Evolutionary conservation across 2,113 vertebrate genomes (phyloP).

Genomic region (Formicarius rufipectus): DNA sequence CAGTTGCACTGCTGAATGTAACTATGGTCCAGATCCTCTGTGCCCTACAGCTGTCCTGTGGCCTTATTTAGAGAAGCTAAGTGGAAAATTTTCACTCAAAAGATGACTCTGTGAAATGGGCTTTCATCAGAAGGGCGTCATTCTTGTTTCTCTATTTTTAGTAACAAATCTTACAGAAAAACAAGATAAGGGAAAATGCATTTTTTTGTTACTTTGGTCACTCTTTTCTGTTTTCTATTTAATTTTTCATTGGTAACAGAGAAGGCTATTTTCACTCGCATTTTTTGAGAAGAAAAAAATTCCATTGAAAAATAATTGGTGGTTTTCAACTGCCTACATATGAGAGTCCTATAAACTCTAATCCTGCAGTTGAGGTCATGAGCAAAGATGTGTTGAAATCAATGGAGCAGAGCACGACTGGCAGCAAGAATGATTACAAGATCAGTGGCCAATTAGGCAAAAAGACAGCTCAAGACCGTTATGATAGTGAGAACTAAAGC

Average conservation of each 20-base stretch:
- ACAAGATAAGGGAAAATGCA: not conserved
- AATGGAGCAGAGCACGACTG: not conserved
- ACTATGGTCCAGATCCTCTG: not conserved
- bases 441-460: slow-evolving; percentile 53
- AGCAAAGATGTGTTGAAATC: slow-evolving; percentile 16
- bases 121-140: not conserved
- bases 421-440: slow-evolving; percentile 20
- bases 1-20: not conserved
- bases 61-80: not conserved
- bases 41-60: not conserved
- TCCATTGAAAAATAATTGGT: slow-evolving; percentile 27
- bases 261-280: not conserved
- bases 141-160: not conserved
- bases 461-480: slow-evolving; percentile 20
- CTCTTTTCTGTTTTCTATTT: not conserved
- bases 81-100: not conserved
- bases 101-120: not conserved
- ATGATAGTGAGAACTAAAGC: not conserved
- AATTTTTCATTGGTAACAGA: not conserved
- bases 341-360: not conserved
- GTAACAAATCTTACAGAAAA: not conserved
- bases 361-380: slow-evolving; percentile 10
- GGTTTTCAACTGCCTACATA: not conserved
- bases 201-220: not conserved
- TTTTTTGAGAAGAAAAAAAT: not conserved